phyloP scores from a whole-genome alignment of 2,113 vertebrate genomes.

The Eonycteris spelaea region DNA sequence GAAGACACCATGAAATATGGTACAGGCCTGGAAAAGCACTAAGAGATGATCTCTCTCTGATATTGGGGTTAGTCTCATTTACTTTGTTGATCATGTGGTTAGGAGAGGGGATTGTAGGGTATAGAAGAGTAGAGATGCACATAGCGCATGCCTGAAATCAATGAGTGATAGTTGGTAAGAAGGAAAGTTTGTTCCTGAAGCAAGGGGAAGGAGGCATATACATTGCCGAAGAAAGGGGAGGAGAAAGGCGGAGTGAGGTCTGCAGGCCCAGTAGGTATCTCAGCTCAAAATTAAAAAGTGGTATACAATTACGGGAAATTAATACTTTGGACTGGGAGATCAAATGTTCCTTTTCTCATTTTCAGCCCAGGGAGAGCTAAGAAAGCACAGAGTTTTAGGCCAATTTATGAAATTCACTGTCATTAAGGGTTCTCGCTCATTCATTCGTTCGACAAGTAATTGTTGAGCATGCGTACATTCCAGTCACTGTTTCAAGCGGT shows the following conservation, averaged over 20 bases:
- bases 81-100: not conserved
- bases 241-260: not conserved
- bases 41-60: not conserved
- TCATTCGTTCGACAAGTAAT: not conserved
- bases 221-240: not conserved
- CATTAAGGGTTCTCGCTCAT: not conserved
- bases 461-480: not conserved
- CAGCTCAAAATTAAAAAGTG: not conserved
- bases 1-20: not conserved
- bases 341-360: not conserved
- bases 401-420: not conserved
- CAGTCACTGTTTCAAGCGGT: not conserved
- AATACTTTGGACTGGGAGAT: not conserved
- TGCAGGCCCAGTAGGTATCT: not conserved
- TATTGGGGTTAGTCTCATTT: not conserved
- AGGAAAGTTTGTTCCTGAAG: not conserved
- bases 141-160: not conserved
- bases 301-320: not conserved
- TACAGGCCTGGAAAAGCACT: not conserved
- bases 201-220: not conserved
- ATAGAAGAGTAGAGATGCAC: not conserved
- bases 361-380: not conserved
- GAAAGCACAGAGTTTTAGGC: not conserved
- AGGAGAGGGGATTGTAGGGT: not conserved
- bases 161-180: not conserved